These are phyloP conservation scores for Rhombomys opimus DNA, from an alignment of 2,113 vertebrate genomes.

Conservation along the genomic window DNA sequence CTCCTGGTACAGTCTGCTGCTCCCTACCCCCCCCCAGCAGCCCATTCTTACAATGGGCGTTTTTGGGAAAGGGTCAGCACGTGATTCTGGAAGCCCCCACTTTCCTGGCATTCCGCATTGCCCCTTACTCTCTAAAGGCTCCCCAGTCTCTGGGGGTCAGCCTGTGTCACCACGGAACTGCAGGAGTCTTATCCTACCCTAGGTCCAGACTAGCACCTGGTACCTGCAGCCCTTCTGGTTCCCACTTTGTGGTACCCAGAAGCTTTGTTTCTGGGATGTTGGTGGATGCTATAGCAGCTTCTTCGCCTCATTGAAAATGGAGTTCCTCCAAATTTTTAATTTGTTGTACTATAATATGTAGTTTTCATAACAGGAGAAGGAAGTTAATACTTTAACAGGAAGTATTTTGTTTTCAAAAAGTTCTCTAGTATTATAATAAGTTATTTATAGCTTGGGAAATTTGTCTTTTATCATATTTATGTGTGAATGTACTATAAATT, in stretches of 20 bases:
- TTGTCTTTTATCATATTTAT: constrained; percentile 48
- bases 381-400: constrained; percentile 58
- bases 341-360: constrained; percentile 29
- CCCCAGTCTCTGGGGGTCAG: background rate
- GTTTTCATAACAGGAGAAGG: constrained; percentile 35
- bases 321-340: background rate
- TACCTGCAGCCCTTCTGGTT: background rate
- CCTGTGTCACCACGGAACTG: background rate
- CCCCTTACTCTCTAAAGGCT: background rate
- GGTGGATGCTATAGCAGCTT: background rate
- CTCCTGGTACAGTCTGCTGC: background rate
- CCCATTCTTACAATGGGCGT: background rate
- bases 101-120: background rate
- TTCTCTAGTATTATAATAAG: constrained; percentile 28
- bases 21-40: background rate
- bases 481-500: constrained; percentile 44
- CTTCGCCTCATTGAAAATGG: background rate
- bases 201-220: background rate
- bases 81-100: background rate
- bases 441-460: constrained; percentile 54
- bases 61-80: background rate
- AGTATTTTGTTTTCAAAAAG: constrained; percentile 47
- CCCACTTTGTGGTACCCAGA: background rate
- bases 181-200: background rate
- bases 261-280: background rate